Conservation (phyloP, 2,113 vertebrate genomes). For the Lasiurus cinereus region DNA sequence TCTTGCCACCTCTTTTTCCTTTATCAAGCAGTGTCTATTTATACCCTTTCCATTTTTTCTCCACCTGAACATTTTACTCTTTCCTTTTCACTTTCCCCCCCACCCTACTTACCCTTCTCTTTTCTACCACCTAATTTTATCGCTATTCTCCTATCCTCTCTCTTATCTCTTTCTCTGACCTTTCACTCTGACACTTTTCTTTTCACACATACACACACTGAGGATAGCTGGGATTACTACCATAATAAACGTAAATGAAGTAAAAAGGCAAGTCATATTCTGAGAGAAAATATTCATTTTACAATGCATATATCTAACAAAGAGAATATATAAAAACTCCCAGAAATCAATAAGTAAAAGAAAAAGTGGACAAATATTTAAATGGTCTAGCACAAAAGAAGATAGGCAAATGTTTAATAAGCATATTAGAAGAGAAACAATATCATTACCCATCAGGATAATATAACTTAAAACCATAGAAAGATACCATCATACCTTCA, state of each 20-base stretch:
- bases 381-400: neutral
- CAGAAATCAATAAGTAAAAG: neutral
- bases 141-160: neutral
- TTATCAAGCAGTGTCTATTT: neutral
- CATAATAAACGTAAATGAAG: slow-evolving; percentile 38
- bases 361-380: neutral
- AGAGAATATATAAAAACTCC: neutral
- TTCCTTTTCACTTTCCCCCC: neutral
- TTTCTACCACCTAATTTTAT: neutral
- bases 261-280: neutral
- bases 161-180: neutral
- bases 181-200: neutral
- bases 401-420: neutral
- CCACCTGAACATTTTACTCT: neutral
- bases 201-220: neutral
- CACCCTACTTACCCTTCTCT: neutral
- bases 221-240: neutral
- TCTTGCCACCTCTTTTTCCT: neutral
- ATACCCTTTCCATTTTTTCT: neutral
- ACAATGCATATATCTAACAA: neutral
- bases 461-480: slow-evolving; percentile 37
- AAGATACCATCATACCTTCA: neutral
- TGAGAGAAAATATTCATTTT: slow-evolving; percentile 9
- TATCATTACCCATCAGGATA: neutral
- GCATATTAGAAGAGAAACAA: neutral